Evolutionary conservation across 2,113 vertebrate species (phyloP).

Genomic region (Apeltes quadracus): DNA sequence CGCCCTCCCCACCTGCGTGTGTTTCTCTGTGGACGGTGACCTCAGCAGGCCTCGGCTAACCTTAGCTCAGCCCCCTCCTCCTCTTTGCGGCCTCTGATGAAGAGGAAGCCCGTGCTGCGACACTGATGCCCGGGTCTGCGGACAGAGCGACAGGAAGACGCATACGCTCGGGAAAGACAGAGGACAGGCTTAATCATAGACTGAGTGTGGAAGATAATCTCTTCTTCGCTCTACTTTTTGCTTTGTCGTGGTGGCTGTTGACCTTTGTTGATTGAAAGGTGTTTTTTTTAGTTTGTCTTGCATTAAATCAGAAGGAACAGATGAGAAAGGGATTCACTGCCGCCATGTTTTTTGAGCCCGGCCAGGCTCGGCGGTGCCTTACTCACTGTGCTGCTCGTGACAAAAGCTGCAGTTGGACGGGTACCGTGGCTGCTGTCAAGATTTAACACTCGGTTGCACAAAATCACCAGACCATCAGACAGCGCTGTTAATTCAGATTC

Average conservation of each 20-base stretch:
- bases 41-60: slow-evolving; percentile 89
- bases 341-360: slow-evolving; percentile 5
- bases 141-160: slow-evolving; percentile 50
- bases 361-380: slow-evolving; percentile 8
- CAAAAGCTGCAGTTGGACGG: slow-evolving; percentile 40
- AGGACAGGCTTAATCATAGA: slow-evolving; percentile 48
- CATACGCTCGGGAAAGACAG: slow-evolving; percentile 39
- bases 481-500: slow-evolving; percentile 30
- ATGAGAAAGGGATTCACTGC: slow-evolving; percentile 3
- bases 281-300: neutral
- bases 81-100: slow-evolving; percentile 96
- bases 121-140: slow-evolving; percentile 84
- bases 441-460: slow-evolving; percentile 26
- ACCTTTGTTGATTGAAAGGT: slow-evolving; percentile 9
- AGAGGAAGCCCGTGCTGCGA: slow-evolving; percentile 98
- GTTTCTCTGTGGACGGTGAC: slow-evolving; percentile 76
- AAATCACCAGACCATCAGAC: slow-evolving; percentile 37
- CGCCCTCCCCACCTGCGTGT: slow-evolving; percentile 13
- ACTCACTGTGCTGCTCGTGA: slow-evolving; percentile 16
- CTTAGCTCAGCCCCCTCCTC: slow-evolving; percentile 96
- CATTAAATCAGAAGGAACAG: neutral
- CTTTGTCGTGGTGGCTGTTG: neutral
- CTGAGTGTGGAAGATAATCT: slow-evolving; percentile 20
- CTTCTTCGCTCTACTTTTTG: slow-evolving; percentile 10
- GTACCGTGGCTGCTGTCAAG: slow-evolving; percentile 36